Base-by-base conservation (phyloP, 2,113 vertebrate species). In the Saguinus midas region DNA sequence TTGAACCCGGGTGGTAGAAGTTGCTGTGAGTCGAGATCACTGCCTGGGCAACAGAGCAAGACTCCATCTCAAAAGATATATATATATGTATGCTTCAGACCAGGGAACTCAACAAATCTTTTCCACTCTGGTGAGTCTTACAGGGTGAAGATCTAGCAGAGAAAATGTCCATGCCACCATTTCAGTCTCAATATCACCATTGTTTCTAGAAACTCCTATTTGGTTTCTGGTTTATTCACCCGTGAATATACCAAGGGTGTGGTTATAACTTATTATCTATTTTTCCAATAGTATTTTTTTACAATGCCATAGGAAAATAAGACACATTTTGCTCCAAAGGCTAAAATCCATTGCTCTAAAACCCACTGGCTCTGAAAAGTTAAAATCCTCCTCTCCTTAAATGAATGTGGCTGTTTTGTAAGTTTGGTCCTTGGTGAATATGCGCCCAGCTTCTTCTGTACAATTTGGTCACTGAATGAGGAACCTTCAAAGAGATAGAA, bases 201-300 rank as follows among this genome's bases (percentile, higher is more conserved):
- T 40, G 11, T 23, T 73, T 76, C 61, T 91, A 88, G 91, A 68
- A 95, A 93, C 40, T 32, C n/a, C 58, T 43, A 5, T 25, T 55
- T 61, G 86, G 73, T 75, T 92, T 90, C 73, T 73, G n/a, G 5
- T n/a, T 95, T 96, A 84, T n/a, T 87, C 27, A 84, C 5, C 43
- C 21, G 23, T 11, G 0, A 72, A 55, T 55, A 92, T 8, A 72
- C 45, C 68, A 11, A 79, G 0, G 4, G 0, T n/a, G 10, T 87
- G 23, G 8, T 66, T 50, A 27, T 32, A 88, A 76, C n/a, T 73
- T 87, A 91, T n/a, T 58, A 66, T 37, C 48, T 50, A 6, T 20
- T 94, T 64, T 94, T 80, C 25, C 37, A 87, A 83, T 4, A 55
- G 17, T 35, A 58, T 87, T 70, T 61, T 68, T 82, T 83, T 87